Evolutionary conservation across 2,888 invertebrate genomes (phyloP).

Genomic region (Gibbula magus): DNA sequence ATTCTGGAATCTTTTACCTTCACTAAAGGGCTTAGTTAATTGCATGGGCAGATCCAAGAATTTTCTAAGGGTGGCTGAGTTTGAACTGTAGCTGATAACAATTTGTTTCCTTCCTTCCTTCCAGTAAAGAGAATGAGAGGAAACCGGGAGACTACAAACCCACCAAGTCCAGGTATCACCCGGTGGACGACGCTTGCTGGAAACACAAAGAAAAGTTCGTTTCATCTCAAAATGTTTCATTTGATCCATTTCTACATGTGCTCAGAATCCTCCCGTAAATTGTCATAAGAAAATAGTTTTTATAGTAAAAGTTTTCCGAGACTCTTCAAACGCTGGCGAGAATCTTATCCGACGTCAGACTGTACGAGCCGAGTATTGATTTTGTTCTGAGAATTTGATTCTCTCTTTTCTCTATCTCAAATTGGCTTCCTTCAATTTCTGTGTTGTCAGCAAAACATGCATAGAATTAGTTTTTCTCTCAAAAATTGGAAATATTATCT

Average conservation of each 20-base stretch:
- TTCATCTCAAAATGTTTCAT: not conserved
- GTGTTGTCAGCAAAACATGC: not conserved
- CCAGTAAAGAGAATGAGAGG: conserved; percentile 42
- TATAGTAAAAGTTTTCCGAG: not conserved
- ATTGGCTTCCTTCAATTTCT: not conserved
- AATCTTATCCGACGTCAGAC: not conserved
- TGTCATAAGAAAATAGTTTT: not conserved
- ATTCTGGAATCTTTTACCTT: too few relatives aligned
- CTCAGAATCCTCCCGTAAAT: not conserved
- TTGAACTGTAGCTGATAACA: too few relatives aligned
- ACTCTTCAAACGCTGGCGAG: not conserved
- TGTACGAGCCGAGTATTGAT: not conserved
- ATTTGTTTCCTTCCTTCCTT: not conserved
- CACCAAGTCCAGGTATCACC: conserved; percentile 60
- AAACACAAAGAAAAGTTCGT: conserved; percentile 62
- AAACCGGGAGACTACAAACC: conserved; percentile 53
- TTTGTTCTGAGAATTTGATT: not conserved
- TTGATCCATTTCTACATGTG: not conserved
- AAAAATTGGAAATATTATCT: too few relatives aligned
- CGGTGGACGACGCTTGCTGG: conserved; percentile 66
- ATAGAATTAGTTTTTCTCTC: too few relatives aligned
- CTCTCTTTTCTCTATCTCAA: not conserved
- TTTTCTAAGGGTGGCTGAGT: too few relatives aligned
- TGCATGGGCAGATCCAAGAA: too few relatives aligned
- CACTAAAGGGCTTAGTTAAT: too few relatives aligned